phyloP scores from a whole-genome alignment of 2,797 vertebrate genomes.

The Cebuella pygmaea region DNA sequence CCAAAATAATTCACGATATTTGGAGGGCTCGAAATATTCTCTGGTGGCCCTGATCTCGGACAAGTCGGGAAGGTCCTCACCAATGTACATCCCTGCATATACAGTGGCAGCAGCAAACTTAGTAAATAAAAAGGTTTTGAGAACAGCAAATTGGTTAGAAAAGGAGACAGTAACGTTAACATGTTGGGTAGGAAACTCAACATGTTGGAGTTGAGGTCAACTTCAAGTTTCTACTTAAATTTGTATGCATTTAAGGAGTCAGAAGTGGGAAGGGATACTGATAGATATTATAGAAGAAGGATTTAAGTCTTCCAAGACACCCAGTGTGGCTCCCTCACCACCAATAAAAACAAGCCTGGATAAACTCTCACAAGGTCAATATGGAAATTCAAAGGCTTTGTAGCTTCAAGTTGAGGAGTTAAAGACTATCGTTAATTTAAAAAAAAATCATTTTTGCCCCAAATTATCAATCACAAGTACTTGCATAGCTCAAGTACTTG shows the following conservation, averaged over 20 bases:
- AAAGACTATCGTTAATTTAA: neutral
- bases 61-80: neutral
- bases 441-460: neutral
- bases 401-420: neutral
- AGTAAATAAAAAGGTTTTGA: neutral
- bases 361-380: neutral
- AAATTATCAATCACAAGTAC: neutral
- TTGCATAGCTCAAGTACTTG: neutral
- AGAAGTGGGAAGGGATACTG: neutral
- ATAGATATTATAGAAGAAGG: neutral
- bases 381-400: neutral
- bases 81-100: neutral
- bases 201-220: too few species aligned
- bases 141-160: neutral
- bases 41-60: neutral
- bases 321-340: neutral
- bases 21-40: neutral
- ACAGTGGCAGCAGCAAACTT: neutral
- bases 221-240: neutral
- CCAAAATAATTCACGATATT: neutral
- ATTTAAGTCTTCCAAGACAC: neutral
- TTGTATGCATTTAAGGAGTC: neutral
- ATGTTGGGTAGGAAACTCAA: neutral
- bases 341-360: neutral
- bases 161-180: neutral